Percentiles rank a stretch among this genome's conserved stretches.
These are phyloP conservation scores for Rutpela maculata DNA, from an alignment of 2,888 invertebrate genomes.

Conservation along the genomic window DNA sequence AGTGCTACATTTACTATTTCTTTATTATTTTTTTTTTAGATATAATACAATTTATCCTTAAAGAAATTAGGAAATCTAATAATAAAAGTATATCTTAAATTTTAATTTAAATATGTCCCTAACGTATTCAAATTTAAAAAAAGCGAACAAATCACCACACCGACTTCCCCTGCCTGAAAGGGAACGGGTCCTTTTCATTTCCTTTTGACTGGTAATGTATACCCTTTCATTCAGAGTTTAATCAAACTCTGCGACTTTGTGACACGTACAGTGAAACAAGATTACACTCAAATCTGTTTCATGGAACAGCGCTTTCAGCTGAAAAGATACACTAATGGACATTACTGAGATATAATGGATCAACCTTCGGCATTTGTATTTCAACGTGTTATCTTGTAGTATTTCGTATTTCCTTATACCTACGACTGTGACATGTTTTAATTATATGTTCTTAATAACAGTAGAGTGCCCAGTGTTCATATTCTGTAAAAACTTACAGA, in stretches of 20 bases:
- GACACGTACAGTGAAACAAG: constrained; percentile 57
- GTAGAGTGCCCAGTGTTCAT: too few species aligned
- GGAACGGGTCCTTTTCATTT: constrained; percentile 10
- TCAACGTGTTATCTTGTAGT: background rate
- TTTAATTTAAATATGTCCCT: too few species aligned
- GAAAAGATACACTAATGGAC: constrained; percentile 46
- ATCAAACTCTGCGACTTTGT: constrained; percentile 63
- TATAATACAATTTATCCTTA: too few species aligned
- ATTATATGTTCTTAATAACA: too few species aligned
- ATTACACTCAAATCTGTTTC: constrained; percentile 47
- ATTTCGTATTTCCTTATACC: background rate
- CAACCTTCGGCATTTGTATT: constrained; percentile 7
- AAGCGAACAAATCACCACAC: too few species aligned
- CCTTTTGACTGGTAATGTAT: constrained; percentile 23
- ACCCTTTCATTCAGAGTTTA: constrained; percentile 61
- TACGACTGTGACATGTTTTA: too few species aligned
- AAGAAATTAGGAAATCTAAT: too few species aligned
- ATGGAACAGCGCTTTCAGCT: constrained; percentile 51
- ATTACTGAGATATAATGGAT: constrained; percentile 45
- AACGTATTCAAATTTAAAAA: too few species aligned
- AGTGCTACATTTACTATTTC: too few species aligned
- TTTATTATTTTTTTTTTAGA: too few species aligned
- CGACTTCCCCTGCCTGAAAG: background rate
- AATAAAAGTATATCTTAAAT: too few species aligned
- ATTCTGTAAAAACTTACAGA: too few species aligned